phyloP scores from a whole-genome alignment of 2,797 vertebrate genomes.

The Sebastolobus alascanus region DNA sequence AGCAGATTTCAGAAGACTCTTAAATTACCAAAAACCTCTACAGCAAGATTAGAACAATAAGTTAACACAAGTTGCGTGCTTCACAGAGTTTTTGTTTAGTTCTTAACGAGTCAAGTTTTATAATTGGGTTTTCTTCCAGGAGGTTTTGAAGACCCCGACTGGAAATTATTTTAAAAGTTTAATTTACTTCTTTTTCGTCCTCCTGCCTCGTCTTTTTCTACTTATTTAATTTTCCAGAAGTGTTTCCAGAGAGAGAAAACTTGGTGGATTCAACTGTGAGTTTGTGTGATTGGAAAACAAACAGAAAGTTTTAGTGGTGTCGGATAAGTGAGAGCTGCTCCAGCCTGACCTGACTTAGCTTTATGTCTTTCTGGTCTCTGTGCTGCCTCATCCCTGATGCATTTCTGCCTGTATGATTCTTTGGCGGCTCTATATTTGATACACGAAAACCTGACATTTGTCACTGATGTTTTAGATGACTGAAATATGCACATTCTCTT shows the following conservation, averaged over 20 bases:
- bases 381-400: not conserved
- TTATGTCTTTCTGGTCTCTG: not conserved
- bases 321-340: not conserved
- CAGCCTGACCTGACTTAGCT: not conserved
- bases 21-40: constrained; percentile 25
- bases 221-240: no score
- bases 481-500: not conserved
- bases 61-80: not conserved
- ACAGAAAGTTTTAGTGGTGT: not conserved
- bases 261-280: not conserved
- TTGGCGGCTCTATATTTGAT: not conserved
- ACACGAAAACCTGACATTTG: not conserved
- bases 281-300: not conserved
- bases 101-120: constrained; percentile 14
- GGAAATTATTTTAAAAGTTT: not conserved
- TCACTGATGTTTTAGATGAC: not conserved
- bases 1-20: constrained; percentile 5
- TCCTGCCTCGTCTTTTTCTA: not conserved
- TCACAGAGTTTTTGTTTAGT: constrained; percentile 1
- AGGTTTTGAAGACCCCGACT: not conserved
- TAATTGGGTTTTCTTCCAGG: constrained; percentile 3
- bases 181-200: not conserved
- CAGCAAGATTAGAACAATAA: constrained; percentile 11
- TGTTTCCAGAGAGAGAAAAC: not conserved
- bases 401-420: not conserved